phyloP scores from a whole-genome alignment of 2,113 vertebrate genomes.

The Hiodon alosoides region DNA sequence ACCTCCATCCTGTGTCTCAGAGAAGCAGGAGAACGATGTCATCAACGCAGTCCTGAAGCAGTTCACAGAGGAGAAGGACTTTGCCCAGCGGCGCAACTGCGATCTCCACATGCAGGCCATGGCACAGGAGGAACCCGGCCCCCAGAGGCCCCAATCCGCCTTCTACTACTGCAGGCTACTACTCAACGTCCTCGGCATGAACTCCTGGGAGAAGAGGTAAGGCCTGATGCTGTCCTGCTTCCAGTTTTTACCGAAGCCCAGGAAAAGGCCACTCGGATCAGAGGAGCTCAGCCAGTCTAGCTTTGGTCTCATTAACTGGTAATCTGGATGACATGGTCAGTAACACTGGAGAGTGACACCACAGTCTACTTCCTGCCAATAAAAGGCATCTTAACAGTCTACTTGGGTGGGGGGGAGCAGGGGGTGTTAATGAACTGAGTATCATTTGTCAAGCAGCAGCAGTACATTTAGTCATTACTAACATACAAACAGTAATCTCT shows the following conservation, averaged over 20 bases:
- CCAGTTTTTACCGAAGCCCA: neutral
- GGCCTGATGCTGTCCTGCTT: neutral
- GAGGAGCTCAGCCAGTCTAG: too few relatives aligned
- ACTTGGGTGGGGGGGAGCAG: slow-evolving; percentile 12
- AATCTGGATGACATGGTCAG: too few relatives aligned
- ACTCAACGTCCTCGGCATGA: slow-evolving; percentile 96
- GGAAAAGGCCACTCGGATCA: too few relatives aligned
- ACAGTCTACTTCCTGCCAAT: slow-evolving; percentile 27
- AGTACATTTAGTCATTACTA: slow-evolving; percentile 33
- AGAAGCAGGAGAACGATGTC: slow-evolving; percentile 97
- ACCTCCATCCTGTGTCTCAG: slow-evolving; percentile 87
- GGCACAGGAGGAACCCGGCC: slow-evolving; percentile 79
- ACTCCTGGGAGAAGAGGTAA: slow-evolving; percentile 99
- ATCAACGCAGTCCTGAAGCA: slow-evolving; percentile 97
- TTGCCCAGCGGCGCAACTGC: slow-evolving; percentile 79
- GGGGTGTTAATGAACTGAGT: slow-evolving; percentile 35
- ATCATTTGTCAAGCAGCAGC: slow-evolving; percentile 32
- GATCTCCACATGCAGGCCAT: slow-evolving; percentile 86
- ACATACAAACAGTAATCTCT: slow-evolving; percentile 25
- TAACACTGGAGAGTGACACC: too few relatives aligned
- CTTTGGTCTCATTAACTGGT: too few relatives aligned
- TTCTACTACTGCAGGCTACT: slow-evolving; percentile 98
- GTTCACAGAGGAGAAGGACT: slow-evolving; percentile 85
- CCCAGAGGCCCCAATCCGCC: slow-evolving; percentile 84
- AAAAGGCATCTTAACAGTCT: slow-evolving; percentile 50